These are phyloP conservation scores for Morone saxatilis DNA, from an alignment of 2,113 vertebrate species.

Conservation along the genomic window DNA sequence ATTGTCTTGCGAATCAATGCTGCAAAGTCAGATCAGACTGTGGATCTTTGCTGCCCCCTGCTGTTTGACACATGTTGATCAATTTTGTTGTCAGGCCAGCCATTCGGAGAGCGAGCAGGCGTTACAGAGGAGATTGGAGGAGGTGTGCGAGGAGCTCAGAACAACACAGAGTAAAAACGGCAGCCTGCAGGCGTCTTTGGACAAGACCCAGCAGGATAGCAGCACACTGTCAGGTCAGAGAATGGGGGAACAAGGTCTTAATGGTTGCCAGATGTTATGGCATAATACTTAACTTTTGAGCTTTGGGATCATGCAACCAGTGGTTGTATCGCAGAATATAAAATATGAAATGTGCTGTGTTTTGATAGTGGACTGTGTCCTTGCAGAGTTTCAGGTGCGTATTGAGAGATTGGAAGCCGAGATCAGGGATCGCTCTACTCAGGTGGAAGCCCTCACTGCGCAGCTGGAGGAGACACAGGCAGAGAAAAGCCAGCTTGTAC, in stretches of 20 bases:
- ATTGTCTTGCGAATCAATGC: not conserved
- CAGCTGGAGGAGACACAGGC: constrained; percentile 84
- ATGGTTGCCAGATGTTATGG: not conserved
- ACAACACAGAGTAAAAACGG: constrained; percentile 86
- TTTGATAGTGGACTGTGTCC: constrained; percentile 5
- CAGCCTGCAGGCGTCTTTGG: constrained; percentile 85
- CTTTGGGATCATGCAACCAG: not conserved
- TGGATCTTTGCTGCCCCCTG: constrained; percentile 62
- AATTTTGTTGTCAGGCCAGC: constrained; percentile 81
- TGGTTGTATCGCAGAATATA: not conserved
- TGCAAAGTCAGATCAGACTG: not conserved
- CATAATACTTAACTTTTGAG: not conserved
- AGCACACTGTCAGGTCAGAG: constrained; percentile 85
- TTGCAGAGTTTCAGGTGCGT: constrained; percentile 87
- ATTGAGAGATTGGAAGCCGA: constrained; percentile 86
- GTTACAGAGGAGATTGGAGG: constrained; percentile 90
- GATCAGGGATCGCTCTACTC: constrained; percentile 81
- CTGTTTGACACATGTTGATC: constrained; percentile 20
- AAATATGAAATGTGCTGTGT: not conserved
- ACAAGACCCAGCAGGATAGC: constrained; percentile 88
- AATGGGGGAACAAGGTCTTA: not conserved
- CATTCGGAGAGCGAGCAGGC: constrained; percentile 86
- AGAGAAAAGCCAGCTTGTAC: constrained; percentile 87
- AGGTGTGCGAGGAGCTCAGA: constrained; percentile 90
- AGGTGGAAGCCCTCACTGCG: constrained; percentile 83